Evolutionary conservation across 1,140 invertebrate genomes (phyloP), one percentile per base, ranked within the genome.

Genomic region (Colletes latitarsis): DNA sequence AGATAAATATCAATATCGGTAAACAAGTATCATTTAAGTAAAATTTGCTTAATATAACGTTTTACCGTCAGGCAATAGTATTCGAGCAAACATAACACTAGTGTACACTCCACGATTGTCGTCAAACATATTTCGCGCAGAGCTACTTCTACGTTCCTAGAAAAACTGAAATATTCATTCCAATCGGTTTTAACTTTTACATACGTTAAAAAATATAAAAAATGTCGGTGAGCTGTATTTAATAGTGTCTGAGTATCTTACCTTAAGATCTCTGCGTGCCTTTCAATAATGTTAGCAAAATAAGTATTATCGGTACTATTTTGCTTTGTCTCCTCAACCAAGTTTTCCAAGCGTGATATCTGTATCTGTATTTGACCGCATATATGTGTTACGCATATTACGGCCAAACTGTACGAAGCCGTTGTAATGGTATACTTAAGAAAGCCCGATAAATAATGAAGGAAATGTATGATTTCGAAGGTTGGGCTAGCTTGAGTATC

Each of bases 381-480:
- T 12, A 70, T 80, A 49, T 90, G 90, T 55, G 87, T 88, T 0
- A 88, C 86, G 52, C 88, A 89, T 15, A 85, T 74, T n/a, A 88
- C 89, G 4, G 85, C 82, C 0, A 91, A 55, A 49, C 85, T 85
- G 58, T 83, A 90, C 0, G 82, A 67, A 0, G 85, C 85, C 21
- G 79, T 82, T 0, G 89, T 88, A 15, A 86, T 82, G 5, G 79
- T 82, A 57, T 87, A 88, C 75, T 79, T 85, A 1, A 89, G 66
- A n/a, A 90, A 67, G 6, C 77, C 86, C 14, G 78, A 87, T 10
- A 88, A 30, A 14, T 77, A 84, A 6, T 90, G 89, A 10, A 83
- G 52, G 2, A 57, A 53, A 53, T 87, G 90, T 0, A 90, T 72
- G 6, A 86, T 82, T 53, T 90, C 85, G 58, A 88, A 91, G 41